These are phyloP conservation scores for Hippoglossus hippoglossus DNA, from an alignment of 2,797 vertebrate species.

Conservation along the genomic window DNA sequence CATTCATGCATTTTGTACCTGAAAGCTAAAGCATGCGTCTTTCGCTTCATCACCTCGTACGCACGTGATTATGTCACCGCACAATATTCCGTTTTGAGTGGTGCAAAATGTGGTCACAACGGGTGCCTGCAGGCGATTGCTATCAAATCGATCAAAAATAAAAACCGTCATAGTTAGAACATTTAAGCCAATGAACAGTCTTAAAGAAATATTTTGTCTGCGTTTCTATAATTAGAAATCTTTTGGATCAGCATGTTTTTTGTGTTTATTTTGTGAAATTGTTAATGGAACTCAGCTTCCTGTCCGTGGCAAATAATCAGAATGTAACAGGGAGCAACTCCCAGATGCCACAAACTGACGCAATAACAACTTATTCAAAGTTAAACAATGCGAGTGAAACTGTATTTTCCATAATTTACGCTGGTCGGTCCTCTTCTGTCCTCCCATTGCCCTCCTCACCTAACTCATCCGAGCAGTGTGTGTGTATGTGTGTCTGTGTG, in stretches of 20 bases:
- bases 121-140: no score
- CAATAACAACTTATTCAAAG: background rate
- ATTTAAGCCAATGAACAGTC: no score
- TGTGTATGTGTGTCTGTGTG: background rate
- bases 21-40: no score
- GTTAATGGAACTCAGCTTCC: background rate
- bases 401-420: background rate
- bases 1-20: no score
- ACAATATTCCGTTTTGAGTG: no score
- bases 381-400: background rate
- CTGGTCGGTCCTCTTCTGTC: background rate
- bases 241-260: no score
- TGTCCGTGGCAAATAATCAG: background rate
- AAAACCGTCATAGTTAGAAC: background rate
- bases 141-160: no score
- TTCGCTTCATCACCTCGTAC: no score
- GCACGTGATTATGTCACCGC: no score
- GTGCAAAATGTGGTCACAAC: no score
- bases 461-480: constrained; percentile 8
- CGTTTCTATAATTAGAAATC: background rate
- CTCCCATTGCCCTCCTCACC: background rate
- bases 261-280: no score
- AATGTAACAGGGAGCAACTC: background rate
- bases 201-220: no score
- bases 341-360: background rate